These are phyloP conservation scores for Acrocephalus arundinaceus DNA, from an alignment of 2,113 vertebrate species.

Conservation along the genomic window DNA sequence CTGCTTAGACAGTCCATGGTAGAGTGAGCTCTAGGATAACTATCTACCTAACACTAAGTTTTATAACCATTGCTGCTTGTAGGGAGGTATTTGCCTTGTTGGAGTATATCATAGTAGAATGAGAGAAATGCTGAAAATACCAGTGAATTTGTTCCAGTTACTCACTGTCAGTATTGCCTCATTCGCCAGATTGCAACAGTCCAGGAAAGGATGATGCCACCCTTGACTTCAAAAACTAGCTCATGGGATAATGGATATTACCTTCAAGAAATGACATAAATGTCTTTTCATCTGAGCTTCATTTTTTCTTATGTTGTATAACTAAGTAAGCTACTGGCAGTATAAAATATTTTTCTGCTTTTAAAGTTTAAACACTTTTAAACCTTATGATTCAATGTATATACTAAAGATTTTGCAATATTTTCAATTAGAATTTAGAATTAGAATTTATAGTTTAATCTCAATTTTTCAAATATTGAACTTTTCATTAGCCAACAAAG, in stretches of 20 bases:
- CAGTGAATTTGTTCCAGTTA: neutral
- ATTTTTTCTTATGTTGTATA: neutral
- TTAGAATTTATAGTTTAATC: neutral
- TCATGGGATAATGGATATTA: neutral
- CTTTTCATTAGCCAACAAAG: neutral
- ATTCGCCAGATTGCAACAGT: neutral
- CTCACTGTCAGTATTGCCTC: neutral
- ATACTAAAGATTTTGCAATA: neutral
- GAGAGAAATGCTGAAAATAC: neutral
- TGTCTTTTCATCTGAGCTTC: neutral
- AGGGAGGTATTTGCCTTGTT: neutral
- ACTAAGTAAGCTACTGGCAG: neutral
- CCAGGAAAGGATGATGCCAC: neutral
- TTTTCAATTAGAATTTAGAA: neutral
- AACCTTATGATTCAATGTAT: neutral
- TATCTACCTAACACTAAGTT: neutral
- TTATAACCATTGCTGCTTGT: neutral
- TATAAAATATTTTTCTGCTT: neutral
- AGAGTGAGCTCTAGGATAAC: neutral
- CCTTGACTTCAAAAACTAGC: neutral
- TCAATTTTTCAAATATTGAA: neutral
- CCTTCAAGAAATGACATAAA: neutral
- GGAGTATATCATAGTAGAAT: neutral
- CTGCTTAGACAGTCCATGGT: neutral
- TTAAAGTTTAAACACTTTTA: neutral